These are phyloP conservation scores for Alca torda DNA, from an alignment of 2,797 vertebrate genomes.

Conservation along the genomic window DNA sequence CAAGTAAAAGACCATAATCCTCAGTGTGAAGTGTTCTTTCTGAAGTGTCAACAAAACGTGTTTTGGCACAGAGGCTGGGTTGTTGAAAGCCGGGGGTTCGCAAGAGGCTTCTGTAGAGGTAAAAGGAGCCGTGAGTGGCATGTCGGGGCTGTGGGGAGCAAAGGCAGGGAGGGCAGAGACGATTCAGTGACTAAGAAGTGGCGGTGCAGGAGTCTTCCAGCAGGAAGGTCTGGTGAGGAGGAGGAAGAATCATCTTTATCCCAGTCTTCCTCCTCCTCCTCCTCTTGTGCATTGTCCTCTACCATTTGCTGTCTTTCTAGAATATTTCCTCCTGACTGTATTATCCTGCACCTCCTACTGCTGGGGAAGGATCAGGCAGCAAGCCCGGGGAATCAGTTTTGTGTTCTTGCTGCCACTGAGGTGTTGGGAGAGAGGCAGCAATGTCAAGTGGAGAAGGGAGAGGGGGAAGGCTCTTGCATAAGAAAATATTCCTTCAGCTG, in stretches of 20 bases:
- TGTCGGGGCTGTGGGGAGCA: neutral
- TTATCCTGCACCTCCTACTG: neutral
- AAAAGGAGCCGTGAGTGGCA: neutral
- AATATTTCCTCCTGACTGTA: neutral
- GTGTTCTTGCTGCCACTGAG: neutral
- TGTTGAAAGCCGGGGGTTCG: neutral
- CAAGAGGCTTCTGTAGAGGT: neutral
- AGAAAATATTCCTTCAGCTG: constrained; percentile 52
- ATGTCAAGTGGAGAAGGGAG: neutral
- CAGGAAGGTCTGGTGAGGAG: neutral
- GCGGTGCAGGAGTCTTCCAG: neutral
- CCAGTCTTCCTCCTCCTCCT: neutral
- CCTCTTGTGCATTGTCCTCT: neutral
- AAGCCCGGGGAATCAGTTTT: neutral
- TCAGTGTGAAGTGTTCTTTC: constrained; percentile 18
- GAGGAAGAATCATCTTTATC: neutral
- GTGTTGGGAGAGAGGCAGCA: neutral
- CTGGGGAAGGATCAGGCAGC: neutral
- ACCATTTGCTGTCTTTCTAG: neutral
- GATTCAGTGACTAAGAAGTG: neutral
- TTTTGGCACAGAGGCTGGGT: neutral
- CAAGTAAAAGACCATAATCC: neutral
- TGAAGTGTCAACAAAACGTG: constrained; percentile 19
- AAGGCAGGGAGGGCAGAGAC: neutral
- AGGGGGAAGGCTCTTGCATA: neutral